Base-by-base conservation (phyloP, 2,113 vertebrate species). In the Trichechus manatus region DNA sequence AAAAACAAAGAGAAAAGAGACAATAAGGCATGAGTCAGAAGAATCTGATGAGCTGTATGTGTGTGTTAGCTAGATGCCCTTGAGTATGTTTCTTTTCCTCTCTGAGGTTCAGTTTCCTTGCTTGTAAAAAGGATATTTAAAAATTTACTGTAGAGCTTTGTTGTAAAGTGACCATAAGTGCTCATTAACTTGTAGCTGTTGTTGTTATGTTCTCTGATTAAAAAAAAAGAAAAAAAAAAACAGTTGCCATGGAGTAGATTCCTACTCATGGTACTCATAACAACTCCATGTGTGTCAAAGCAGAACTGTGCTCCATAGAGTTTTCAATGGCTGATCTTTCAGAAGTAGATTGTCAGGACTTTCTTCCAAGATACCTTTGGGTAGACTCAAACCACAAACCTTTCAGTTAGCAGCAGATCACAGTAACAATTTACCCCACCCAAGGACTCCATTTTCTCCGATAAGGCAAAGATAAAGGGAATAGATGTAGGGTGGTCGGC, bases 1-100 rank as follows among this genome's bases (percentile, higher is more conserved):
- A 42, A 63, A 78, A 89, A 59, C 36, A 79, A 72, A 87, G 59
- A n/a, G 59, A n/a, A 42, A 83, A 88, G 78, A 47, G 42, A 83
- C 50, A 59, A 20, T 20, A 81, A 70, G n/a, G 53, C 31, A 47
- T 11, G 42, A 84, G 36, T 84, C 63, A 61, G 27, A 22, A 79
- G 70, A 25, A n/a, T 31, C 68, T 68, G 59, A 39, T 94, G 42
- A 93, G 66, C 47, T 25, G 1, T 50, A n/a, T 75, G 44, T 85
- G 33, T 39, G 33, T 23, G 20, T 50, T 70, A 86, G 50, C 22
- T 68, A 8, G 39, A 29, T 79, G 61, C 9, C 70, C 64, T 86
- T 80, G 36, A 78, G 42, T 19, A 31, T 11, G 61, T 42, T 78
- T 19, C 61, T 78, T 83, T 70, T 70, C 42, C 42, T 96, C 39